These are phyloP conservation scores for Microctenopoma steveboyesi DNA, from an alignment of 2,797 vertebrate species.

Conservation along the genomic window DNA sequence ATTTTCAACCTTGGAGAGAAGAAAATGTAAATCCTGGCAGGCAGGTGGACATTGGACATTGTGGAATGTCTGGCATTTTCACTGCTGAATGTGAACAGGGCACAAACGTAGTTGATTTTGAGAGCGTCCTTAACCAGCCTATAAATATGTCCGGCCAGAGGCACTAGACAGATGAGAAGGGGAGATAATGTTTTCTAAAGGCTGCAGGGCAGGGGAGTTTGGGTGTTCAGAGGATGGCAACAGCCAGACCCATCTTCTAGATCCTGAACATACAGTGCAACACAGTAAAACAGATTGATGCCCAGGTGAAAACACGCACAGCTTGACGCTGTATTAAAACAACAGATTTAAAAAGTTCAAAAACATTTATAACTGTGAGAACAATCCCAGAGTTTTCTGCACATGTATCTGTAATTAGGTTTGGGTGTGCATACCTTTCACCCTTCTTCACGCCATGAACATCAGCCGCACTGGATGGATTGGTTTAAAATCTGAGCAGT, in stretches of 20 bases:
- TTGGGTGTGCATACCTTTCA: not conserved
- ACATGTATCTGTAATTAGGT: no score
- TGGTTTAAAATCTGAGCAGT: constrained; percentile 51
- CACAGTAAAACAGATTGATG: constrained; percentile 26
- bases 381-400: no score
- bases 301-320: constrained; percentile 8
- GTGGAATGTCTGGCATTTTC: constrained; percentile 53
- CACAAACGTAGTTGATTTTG: constrained; percentile 57
- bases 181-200: constrained; percentile 59
- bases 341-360: not conserved
- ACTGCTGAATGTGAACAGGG: constrained; percentile 54
- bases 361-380: no score
- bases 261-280: constrained; percentile 42
- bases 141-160: constrained; percentile 67
- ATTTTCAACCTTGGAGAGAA: constrained; percentile 75
- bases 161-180: constrained; percentile 48
- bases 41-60: constrained; percentile 43
- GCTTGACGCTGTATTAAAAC: constrained; percentile 11
- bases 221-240: constrained; percentile 47
- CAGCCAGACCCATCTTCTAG: constrained; percentile 51
- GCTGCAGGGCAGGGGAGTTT: constrained; percentile 46
- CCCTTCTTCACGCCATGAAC: constrained; percentile 4
- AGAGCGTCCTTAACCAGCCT: constrained; percentile 62
- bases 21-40: constrained; percentile 74
- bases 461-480: constrained; percentile 34